Percentiles rank a stretch among this genome's conserved stretches.
These are phyloP conservation scores for Tethya wilhelma DNA, from an alignment of 37 sponge, comb jelly and placozoan genomes.

Conservation along the genomic window DNA sequence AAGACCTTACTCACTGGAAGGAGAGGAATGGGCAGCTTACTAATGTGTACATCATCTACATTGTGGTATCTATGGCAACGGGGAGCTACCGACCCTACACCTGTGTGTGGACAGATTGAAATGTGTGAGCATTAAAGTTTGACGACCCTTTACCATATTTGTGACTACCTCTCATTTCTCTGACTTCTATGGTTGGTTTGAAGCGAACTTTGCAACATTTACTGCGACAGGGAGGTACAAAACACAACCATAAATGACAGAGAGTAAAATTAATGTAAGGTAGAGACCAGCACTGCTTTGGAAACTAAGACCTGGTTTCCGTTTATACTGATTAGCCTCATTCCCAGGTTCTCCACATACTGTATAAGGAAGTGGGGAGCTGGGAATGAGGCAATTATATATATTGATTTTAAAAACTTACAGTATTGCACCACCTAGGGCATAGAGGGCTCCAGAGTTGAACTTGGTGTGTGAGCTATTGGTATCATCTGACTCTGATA, in stretches of 20 bases:
- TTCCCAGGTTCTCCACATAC: slow-evolving; percentile 1
- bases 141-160: background rate
- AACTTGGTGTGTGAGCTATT: background rate
- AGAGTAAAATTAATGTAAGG: too few relatives aligned
- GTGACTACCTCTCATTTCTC: slow-evolving; percentile 32
- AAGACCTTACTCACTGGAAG: slow-evolving; percentile 55
- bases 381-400: too few relatives aligned
- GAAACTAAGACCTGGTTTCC: too few relatives aligned
- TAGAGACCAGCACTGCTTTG: too few relatives aligned
- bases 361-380: too few relatives aligned
- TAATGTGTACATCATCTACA: background rate
- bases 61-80: background rate
- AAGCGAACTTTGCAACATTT: slow-evolving; percentile 66
- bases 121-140: background rate
- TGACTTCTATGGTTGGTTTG: slow-evolving; percentile 60
- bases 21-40: background rate
- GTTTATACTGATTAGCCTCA: too few relatives aligned
- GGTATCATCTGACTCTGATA: background rate
- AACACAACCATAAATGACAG: background rate
- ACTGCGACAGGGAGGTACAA: slow-evolving; percentile 38
- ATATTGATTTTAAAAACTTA: slow-evolving; percentile 23
- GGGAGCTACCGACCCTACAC: background rate
- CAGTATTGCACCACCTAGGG: slow-evolving; percentile 74
- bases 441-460: slow-evolving; percentile 30
- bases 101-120: background rate